Evolutionary conservation across 2,888 invertebrate genomes (phyloP).

Genomic region (Protonemura montana): DNA sequence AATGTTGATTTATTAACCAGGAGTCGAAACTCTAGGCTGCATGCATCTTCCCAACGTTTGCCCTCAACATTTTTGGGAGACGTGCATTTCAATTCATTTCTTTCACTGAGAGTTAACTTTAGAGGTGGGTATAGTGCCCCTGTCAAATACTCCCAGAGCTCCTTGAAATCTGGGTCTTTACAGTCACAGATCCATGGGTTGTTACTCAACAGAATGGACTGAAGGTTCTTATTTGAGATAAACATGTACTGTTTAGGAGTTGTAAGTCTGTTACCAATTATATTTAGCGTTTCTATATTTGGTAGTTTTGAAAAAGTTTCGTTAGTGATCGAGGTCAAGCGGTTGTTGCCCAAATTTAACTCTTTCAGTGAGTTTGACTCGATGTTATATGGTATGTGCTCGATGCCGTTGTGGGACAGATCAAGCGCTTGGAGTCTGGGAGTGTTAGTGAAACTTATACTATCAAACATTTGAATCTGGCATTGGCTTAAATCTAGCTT

Average conservation of each 20-base stretch:
- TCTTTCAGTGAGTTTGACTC: conserved; percentile 41
- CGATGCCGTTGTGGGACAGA: conserved; percentile 39
- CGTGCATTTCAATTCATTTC: conserved; percentile 35
- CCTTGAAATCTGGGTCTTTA: conserved; percentile 31
- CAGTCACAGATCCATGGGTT: conserved; percentile 47
- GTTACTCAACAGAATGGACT: conserved; percentile 36
- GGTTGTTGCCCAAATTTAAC: conserved; percentile 42
- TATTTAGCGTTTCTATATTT: conserved; percentile 18
- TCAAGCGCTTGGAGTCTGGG: conserved; percentile 36
- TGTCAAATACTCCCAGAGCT: conserved; percentile 40
- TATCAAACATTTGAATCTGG: conserved; percentile 14
- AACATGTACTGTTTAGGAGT: conserved; percentile 36
- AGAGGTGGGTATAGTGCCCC: background rate
- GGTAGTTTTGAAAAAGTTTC: conserved; percentile 45
- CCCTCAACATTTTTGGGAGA: conserved; percentile 28
- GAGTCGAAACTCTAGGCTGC: background rate
- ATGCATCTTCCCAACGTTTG: conserved; percentile 39
- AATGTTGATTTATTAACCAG: background rate
- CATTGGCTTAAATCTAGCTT: conserved; percentile 40
- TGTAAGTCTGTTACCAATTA: conserved; percentile 44
- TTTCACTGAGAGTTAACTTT: conserved; percentile 22
- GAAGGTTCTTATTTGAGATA: conserved; percentile 22
- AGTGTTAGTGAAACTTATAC: conserved; percentile 9
- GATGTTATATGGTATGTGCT: conserved; percentile 39
- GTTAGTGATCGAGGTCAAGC: conserved; percentile 35